phyloP scores from a whole-genome alignment of 2,797 vertebrate genomes.

The Poecilia velifera region DNA sequence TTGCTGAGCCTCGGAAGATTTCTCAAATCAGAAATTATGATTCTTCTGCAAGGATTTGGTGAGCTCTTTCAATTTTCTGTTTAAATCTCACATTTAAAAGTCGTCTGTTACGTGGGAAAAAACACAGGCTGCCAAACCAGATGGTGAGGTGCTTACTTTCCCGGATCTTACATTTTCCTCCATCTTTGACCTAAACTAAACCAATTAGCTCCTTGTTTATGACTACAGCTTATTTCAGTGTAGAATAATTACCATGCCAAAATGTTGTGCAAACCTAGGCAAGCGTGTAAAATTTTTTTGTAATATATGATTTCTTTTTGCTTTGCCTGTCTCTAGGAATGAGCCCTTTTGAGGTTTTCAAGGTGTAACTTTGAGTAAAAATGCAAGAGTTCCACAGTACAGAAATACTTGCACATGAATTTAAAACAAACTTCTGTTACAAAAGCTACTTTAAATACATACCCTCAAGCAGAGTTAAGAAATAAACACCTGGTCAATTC shows the following conservation, averaged over 20 bases:
- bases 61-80: not conserved
- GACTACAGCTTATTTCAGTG: not conserved
- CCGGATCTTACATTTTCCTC: not conserved
- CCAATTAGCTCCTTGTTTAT: not conserved
- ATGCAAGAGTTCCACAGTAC: not conserved
- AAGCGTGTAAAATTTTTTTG: not conserved
- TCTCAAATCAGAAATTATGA: not conserved
- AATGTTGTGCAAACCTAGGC: not conserved
- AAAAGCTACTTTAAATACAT: not conserved
- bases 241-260: not conserved
- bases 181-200: constrained; percentile 1
- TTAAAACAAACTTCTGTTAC: not conserved
- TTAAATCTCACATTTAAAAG: not conserved
- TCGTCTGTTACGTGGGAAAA: not conserved
- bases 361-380: not conserved
- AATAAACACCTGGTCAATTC: not conserved
- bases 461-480: not conserved
- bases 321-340: not conserved
- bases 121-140: not conserved
- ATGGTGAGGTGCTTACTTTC: not conserved
- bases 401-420: not conserved
- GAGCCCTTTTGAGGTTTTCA: not conserved
- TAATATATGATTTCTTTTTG: not conserved
- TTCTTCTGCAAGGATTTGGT: not conserved
- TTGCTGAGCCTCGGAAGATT: not conserved